Evolutionary conservation across 2,888 invertebrate species (phyloP), one percentile per base, ranked within the genome.

Genomic region (Drosophila pseudotakahashii): DNA sequence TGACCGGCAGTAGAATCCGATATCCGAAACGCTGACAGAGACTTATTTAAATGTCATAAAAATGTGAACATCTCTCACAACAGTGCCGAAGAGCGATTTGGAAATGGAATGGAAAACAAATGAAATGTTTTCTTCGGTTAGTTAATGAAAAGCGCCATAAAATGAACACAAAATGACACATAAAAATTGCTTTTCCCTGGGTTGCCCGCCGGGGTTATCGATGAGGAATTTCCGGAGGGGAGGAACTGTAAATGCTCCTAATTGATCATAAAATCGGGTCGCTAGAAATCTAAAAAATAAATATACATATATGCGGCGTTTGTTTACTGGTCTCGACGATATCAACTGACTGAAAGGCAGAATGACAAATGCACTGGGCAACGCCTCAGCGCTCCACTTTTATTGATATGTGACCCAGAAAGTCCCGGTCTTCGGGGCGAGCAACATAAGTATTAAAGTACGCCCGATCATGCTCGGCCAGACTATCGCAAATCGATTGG

Each of bases 41-140:
- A 76, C 55, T 80, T 81, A 87, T 89, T 84, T 86, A 81, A 88
- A 88, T 79, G 73, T 73, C 59, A 85, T 88, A 84, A 89, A 89
- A 79, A 47, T 50, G 51, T 67, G 47, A 75, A 73, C 62, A 78
- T 75, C 80, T 75, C 80, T 81, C 76, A 78, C 75, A 77, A 79
- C 69, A 69, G 10, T 26, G 45, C 45, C 69, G 64, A 69, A 63
- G 70, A 74, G 45, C 36, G 48, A 51, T 32, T 16, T 69, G 52
- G 39, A 55, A 67, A 57, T 61, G 54, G 45, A 66, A 63, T 47
- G 59, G 63, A 67, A 63, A 53, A 55, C 72, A 60, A 82, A 84
- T 77, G 48, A 78, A 82, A 82, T 84, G 74, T 73, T 81, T 81
- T 77, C 72, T 39, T 74, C 78, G 75, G 68, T 75, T 82, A 78